These are phyloP conservation scores for Chloroceryle amazona DNA, from an alignment of 2,797 vertebrate genomes.

Conservation along the genomic window DNA sequence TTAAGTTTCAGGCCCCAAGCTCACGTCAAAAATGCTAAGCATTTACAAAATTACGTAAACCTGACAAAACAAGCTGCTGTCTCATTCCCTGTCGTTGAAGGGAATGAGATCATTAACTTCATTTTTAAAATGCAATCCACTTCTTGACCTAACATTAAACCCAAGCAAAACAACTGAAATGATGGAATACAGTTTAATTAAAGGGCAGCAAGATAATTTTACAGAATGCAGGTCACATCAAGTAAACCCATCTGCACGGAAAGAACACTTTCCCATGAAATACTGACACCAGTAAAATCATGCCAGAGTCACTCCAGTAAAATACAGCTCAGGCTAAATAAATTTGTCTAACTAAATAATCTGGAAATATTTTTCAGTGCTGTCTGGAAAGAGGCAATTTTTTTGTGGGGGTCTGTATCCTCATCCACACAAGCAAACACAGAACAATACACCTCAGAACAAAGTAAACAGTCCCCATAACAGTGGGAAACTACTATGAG, in stretches of 20 bases:
- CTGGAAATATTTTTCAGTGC: neutral
- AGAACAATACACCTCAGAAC: neutral
- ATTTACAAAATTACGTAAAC: neutral
- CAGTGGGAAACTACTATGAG: rapidly evolving
- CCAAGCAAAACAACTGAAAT: neutral
- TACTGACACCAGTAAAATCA: neutral
- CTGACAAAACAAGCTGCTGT: neutral
- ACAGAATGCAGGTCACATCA: neutral
- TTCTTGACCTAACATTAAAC: neutral
- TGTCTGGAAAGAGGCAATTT: neutral
- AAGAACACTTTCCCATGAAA: neutral
- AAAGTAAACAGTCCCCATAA: neutral
- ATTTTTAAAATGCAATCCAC: neutral
- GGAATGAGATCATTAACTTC: neutral
- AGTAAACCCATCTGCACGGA: neutral
- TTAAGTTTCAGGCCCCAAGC: neutral
- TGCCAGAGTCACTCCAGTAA: neutral
- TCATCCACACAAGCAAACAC: neutral
- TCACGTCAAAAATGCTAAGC: neutral
- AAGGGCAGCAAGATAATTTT: neutral
- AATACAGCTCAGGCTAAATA: neutral
- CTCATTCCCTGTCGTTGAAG: neutral
- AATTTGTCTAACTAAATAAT: neutral
- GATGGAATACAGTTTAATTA: neutral
- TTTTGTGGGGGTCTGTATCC: neutral